These are phyloP conservation scores for Chelon auratus DNA, from an alignment of 2,797 vertebrate genomes.

Conservation along the genomic window DNA sequence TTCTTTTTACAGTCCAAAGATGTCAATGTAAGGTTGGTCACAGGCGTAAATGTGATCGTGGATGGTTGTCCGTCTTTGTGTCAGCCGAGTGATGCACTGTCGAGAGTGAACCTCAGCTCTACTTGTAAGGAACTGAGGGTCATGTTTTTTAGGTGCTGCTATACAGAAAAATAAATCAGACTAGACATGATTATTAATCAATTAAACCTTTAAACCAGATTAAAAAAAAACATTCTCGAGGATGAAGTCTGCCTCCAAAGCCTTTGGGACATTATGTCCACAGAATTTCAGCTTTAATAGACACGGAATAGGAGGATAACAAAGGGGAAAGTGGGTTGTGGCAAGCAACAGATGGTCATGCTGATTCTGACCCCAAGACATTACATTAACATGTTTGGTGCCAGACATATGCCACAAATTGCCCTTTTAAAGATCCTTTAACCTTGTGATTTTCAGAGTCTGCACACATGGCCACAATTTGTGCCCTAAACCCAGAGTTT, in stretches of 20 bases:
- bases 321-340: neutral
- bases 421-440: conserved; percentile 20
- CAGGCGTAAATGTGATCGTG: too few relatives aligned
- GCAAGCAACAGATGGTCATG: conserved; percentile 56
- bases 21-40: too few relatives aligned
- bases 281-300: conserved; percentile 48
- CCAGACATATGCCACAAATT: conserved; percentile 30
- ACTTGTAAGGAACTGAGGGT: too few relatives aligned
- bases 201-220: neutral
- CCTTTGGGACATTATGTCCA: conserved; percentile 42
- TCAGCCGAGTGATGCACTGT: too few relatives aligned
- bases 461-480: neutral
- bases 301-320: conserved; percentile 37
- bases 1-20: too few relatives aligned
- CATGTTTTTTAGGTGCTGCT: neutral
- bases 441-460: conserved; percentile 5
- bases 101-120: too few relatives aligned
- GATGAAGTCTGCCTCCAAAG: neutral
- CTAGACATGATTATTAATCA: neutral
- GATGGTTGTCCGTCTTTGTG: too few relatives aligned
- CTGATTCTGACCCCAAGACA: conserved; percentile 54
- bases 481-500: neutral
- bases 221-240: neutral
- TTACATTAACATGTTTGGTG: conserved; percentile 50
- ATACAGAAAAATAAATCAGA: neutral